Percentiles rank a stretch among this genome's conserved stretches.
Evolutionary conservation across 2,888 invertebrate species (phyloP).

Genomic region (Acronicta alni): DNA sequence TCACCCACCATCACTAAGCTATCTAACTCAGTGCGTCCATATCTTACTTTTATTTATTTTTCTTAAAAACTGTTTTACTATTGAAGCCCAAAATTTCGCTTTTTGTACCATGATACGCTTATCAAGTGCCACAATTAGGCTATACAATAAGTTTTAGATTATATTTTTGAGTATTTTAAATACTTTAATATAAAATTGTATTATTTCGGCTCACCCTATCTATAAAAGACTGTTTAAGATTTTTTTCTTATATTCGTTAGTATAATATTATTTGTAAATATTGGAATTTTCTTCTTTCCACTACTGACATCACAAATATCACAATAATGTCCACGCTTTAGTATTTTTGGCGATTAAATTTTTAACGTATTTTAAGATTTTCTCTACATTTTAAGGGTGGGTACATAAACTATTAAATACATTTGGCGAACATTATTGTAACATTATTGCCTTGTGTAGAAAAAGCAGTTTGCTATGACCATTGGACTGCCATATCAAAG

Average conservation of each 20-base stretch:
- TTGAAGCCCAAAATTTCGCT: constrained; percentile 26
- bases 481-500: too few species aligned
- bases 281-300: constrained; percentile 39
- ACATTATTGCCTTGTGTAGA: too few species aligned
- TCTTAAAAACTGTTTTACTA: too few species aligned
- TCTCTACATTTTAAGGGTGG: constrained; percentile 8
- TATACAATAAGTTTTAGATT: constrained; percentile 45
- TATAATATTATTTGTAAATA: constrained; percentile 57
- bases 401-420: background rate
- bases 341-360: constrained; percentile 31
- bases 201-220: constrained; percentile 43
- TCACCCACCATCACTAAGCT: too few species aligned
- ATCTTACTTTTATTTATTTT: too few species aligned
- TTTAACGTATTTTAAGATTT: constrained; percentile 39
- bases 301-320: constrained; percentile 52
- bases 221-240: constrained; percentile 50
- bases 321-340: constrained; percentile 33
- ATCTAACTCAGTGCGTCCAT: too few species aligned
- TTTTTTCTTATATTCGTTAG: constrained; percentile 48
- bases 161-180: constrained; percentile 53
- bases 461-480: too few species aligned
- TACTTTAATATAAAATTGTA: constrained; percentile 46
- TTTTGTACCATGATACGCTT: constrained; percentile 51
- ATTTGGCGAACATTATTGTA: background rate
- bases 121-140: constrained; percentile 57